Evolutionary conservation across 1,140 invertebrate species (phyloP).

Genomic region (Brachystomella parvula): DNA sequence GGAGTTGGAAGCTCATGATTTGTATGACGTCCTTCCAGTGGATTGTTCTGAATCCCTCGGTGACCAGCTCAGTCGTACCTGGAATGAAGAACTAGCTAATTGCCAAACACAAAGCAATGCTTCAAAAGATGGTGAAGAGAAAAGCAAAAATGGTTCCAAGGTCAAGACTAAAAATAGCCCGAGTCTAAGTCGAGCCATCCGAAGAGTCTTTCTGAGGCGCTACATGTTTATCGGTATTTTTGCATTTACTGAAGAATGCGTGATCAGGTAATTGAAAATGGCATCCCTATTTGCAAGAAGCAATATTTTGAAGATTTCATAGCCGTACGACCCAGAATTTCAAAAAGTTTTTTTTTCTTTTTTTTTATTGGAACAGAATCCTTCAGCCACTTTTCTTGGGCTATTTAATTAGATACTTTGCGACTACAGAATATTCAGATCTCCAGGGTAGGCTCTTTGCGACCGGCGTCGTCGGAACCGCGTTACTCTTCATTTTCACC

Average conservation of each 20-base stretch:
- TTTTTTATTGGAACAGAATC: conserved; percentile 36
- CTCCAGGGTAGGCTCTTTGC: conserved; percentile 21
- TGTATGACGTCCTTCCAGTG: conserved; percentile 38
- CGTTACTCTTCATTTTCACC: conserved; percentile 45
- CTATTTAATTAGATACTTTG: conserved; percentile 41
- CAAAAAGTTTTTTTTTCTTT: conserved; percentile 36
- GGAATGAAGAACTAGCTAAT: conserved; percentile 43
- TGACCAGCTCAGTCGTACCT: conserved; percentile 39
- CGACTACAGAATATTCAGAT: conserved; percentile 12
- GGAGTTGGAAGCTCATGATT: conserved; percentile 40
- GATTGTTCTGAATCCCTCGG: conserved; percentile 25
- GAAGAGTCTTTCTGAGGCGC: conserved; percentile 41
- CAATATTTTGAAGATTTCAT: neutral
- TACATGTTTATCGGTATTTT: conserved; percentile 44
- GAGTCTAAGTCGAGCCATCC: conserved; percentile 41
- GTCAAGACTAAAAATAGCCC: conserved; percentile 26
- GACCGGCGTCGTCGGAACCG: conserved; percentile 42
- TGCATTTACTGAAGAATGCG: conserved; percentile 43
- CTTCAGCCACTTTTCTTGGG: conserved; percentile 40
- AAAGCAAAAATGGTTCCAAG: too few relatives aligned
- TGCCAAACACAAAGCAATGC: conserved; percentile 5
- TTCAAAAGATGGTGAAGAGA: neutral
- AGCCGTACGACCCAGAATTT: too few relatives aligned
- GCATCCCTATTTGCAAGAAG: neutral
- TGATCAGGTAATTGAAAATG: conserved; percentile 22